Percentiles rank a stretch among this genome's conserved stretches.
Evolutionary conservation across 92 coral and sea anemone genomes (phyloP).

Genomic region (Pocillopora grandis): DNA sequence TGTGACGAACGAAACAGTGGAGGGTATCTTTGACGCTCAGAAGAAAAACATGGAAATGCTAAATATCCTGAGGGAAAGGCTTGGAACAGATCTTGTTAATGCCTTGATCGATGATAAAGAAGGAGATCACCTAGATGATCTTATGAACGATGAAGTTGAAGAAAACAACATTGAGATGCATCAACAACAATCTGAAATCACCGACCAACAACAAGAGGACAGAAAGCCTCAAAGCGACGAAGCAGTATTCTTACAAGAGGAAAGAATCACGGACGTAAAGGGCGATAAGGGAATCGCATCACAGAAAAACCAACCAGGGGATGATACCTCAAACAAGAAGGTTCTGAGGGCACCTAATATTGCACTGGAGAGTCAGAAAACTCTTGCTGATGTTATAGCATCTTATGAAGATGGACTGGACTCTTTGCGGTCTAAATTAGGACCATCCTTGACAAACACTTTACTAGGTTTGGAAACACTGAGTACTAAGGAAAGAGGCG

Average conservation of each 20-base stretch:
- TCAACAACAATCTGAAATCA: background rate
- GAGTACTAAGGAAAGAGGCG: background rate
- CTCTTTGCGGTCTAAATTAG: constrained; percentile 52
- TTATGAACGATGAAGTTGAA: background rate
- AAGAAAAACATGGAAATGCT: constrained; percentile 29
- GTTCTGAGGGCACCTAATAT: constrained; percentile 55
- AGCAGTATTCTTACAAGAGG: background rate
- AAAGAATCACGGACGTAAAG: background rate
- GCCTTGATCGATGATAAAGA: constrained; percentile 35
- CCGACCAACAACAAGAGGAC: background rate
- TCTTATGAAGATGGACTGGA: constrained; percentile 62
- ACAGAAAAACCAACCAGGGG: constrained; percentile 2
- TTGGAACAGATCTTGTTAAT: constrained; percentile 56
- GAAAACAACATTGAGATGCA: background rate
- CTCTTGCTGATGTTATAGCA: constrained; percentile 66
- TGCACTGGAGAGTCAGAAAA: constrained; percentile 45
- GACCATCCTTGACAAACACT: constrained; percentile 35
- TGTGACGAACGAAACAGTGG: background rate
- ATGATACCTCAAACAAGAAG: background rate
- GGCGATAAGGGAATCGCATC: background rate
- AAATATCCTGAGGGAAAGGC: constrained; percentile 35
- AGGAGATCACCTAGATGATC: constrained; percentile 1
- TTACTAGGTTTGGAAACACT: constrained; percentile 21
- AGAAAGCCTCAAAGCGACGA: background rate
- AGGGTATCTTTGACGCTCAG: constrained; percentile 32